A percentile compares a stretch with the other conserved stretches of the same genome.
These are phyloP conservation scores for Aricia agestis DNA, from an alignment of 1,140 invertebrate genomes.

Conservation along the genomic window DNA sequence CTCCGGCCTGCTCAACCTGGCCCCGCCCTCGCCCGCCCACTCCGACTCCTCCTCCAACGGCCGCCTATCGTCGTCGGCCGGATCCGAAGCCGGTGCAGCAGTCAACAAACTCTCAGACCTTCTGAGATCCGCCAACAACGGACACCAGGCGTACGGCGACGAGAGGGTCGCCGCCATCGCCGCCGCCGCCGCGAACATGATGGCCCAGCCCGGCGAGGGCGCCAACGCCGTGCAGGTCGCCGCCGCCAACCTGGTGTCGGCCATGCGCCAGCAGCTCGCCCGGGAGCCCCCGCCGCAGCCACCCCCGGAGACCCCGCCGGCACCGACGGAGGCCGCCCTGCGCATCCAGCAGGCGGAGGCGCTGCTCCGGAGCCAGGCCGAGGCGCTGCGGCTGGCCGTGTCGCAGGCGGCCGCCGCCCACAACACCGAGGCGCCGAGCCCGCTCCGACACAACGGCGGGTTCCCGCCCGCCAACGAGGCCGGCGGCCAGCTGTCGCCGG, in stretches of 20 bases:
- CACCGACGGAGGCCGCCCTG: slow-evolving; percentile 79
- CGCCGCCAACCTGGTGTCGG: slow-evolving; percentile 86
- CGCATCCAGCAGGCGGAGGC: slow-evolving; percentile 88
- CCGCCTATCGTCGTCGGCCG: slow-evolving; percentile 85
- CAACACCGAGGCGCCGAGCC: slow-evolving; percentile 51
- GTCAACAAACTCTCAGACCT: slow-evolving; percentile 85
- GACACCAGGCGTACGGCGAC: slow-evolving; percentile 79
- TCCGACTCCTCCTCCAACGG: slow-evolving; percentile 89
- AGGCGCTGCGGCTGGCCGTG: slow-evolving; percentile 87
- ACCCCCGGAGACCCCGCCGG: slow-evolving; percentile 68
- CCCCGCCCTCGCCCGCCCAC: slow-evolving; percentile 87
- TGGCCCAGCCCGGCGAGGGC: slow-evolving; percentile 77
- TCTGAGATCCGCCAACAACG: slow-evolving; percentile 77
- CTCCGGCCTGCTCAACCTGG: slow-evolving; percentile 77
- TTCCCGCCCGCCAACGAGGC: slow-evolving; percentile 60
- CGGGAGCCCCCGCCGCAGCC: slow-evolving; percentile 76
- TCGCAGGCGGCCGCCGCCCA: slow-evolving; percentile 76
- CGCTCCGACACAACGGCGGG: slow-evolving; percentile 72
- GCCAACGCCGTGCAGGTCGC: slow-evolving; percentile 81
- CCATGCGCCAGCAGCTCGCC: slow-evolving; percentile 83
- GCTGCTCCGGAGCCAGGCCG: slow-evolving; percentile 87
- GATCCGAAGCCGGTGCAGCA: slow-evolving; percentile 84
- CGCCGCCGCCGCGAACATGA: slow-evolving; percentile 82
- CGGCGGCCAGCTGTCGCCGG: slow-evolving; percentile 76
- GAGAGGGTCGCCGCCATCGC: slow-evolving; percentile 86